Conservation (phyloP, 92 coral and sea anemone genomes). For the Siderastrea radians region DNA sequence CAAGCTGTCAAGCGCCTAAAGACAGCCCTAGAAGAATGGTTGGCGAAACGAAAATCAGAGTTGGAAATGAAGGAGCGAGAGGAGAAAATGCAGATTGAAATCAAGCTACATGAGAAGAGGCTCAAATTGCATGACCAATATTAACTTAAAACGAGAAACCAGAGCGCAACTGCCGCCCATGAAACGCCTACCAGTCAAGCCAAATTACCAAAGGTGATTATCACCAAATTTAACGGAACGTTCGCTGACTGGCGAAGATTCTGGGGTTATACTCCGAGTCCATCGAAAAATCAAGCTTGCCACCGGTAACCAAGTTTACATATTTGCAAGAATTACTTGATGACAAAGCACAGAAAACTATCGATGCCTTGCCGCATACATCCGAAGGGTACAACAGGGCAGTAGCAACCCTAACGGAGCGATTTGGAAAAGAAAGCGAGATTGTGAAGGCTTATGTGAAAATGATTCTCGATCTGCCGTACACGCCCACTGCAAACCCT, state of each 20-base stretch:
- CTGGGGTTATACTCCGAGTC: conserved; percentile 37
- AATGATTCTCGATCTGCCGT: conserved; percentile 50
- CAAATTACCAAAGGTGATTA: conserved; percentile 47
- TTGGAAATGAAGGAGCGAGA: too few relatives aligned
- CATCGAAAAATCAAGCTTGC: conserved; percentile 20
- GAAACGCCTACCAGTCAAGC: conserved; percentile 21
- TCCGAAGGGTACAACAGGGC: conserved; percentile 62
- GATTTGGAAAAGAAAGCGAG: conserved; percentile 50
- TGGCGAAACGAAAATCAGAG: too few relatives aligned
- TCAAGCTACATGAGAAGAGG: neutral
- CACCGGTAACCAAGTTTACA: conserved; percentile 51
- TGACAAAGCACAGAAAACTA: conserved; percentile 39
- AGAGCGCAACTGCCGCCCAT: neutral
- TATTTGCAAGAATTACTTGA: conserved; percentile 43
- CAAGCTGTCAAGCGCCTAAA: too few relatives aligned
- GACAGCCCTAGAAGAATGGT: too few relatives aligned
- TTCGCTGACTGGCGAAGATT: conserved; percentile 60
- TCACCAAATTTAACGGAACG: conserved; percentile 56
- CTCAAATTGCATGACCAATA: neutral
- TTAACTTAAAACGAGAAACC: neutral
- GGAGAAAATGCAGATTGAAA: neutral
- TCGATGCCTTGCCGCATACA: conserved; percentile 54
- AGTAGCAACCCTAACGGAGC: conserved; percentile 45
- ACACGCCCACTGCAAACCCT: conserved; percentile 42
- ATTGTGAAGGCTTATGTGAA: conserved; percentile 46